Base-by-base conservation (phyloP, 2,113 vertebrate genomes). In the Dipodomys stephensi region DNA sequence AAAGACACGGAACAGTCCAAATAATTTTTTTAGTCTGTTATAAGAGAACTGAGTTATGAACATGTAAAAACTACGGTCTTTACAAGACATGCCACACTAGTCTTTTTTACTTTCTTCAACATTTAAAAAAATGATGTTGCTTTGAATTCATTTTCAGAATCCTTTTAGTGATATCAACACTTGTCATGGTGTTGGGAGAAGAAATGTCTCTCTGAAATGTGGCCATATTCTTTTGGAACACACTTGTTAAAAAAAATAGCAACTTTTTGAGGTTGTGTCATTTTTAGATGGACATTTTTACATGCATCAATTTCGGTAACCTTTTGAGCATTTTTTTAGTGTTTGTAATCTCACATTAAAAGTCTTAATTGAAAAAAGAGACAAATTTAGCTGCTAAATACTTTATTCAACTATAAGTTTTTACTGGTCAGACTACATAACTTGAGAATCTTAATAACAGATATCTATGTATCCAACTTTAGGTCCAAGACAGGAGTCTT, bases 101-200 rank as follows among this genome's bases (percentile, higher is more conserved):
- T 94, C 94, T 95, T 96, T 57, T 96, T 96, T 95, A 95, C 91
- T 97, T 97, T 96, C 86, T 95, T 82, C 97, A 97, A 74, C 95
- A 96, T 97, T 97, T 96, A 84, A 97, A 97, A 97, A 97, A 94
- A 87, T 96, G 93, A 97, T 97, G 96, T 97, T 97, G 90, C 95
- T 96, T 96, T 97, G 97, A 96, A 97, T 97, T 97, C 97, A 96
- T 97, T 97, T 97, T 97, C 97, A 96, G 96, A 96, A 97, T 97
- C 92, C 94, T 97, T 97, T 95, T 95, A 95, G 97, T 97, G 96
- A 97, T 97, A 97, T 97, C 97, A 97, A 97, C 97, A 97, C 97
- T 97, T 97, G 97, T 97, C 97, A 97, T 97, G 94, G 96, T 97
- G 97, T 97, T 97, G 93, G 96, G 96, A 96, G 97, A 94, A 96